Percentiles rank a stretch among this genome's conserved stretches.
Evolutionary conservation across 2,888 invertebrate genomes (phyloP).

Genomic region (Xiphydria camelus): DNA sequence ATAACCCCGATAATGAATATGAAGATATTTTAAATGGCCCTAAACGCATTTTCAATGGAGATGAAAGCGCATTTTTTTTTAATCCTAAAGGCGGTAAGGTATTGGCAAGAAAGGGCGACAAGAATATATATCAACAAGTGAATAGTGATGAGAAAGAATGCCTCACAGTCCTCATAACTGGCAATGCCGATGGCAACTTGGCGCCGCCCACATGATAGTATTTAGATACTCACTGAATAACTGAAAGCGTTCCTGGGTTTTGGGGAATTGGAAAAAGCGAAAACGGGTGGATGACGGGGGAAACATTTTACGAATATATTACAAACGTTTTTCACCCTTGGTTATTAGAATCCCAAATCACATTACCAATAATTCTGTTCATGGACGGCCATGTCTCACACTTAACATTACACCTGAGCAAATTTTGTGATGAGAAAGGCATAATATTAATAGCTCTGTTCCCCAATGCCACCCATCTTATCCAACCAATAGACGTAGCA

Average conservation of each 20-base stretch:
- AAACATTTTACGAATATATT: constrained; percentile 46
- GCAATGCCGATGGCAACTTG: constrained; percentile 23
- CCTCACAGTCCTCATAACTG: constrained; percentile 28
- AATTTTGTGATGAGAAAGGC: constrained; percentile 43
- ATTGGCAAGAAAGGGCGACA: constrained; percentile 28
- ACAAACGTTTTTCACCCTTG: constrained; percentile 45
- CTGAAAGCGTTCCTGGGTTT: constrained; percentile 27
- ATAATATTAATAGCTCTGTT: constrained; percentile 38
- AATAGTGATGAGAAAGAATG: constrained; percentile 26
- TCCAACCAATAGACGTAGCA: constrained; percentile 23
- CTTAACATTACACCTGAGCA: constrained; percentile 39
- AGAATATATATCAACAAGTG: constrained; percentile 28
- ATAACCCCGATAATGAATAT: constrained; percentile 10
- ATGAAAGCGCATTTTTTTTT: constrained; percentile 19
- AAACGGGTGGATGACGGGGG: constrained; percentile 52
- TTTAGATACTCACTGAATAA: constrained; percentile 9
- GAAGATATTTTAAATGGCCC: constrained; percentile 1
- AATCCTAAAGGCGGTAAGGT: constrained; percentile 25
- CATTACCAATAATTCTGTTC: constrained; percentile 44
- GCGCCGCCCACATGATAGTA: constrained; percentile 20
- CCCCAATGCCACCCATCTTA: constrained; percentile 22
- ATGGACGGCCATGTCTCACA: constrained; percentile 51
- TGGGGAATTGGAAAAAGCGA: constrained; percentile 49
- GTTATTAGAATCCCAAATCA: constrained; percentile 35
- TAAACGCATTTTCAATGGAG: neutral